A percentile compares a stretch with the other conserved stretches of the same genome.
Conservation (phyloP, 2,888 invertebrate species). For the Clostera curtula region DNA sequence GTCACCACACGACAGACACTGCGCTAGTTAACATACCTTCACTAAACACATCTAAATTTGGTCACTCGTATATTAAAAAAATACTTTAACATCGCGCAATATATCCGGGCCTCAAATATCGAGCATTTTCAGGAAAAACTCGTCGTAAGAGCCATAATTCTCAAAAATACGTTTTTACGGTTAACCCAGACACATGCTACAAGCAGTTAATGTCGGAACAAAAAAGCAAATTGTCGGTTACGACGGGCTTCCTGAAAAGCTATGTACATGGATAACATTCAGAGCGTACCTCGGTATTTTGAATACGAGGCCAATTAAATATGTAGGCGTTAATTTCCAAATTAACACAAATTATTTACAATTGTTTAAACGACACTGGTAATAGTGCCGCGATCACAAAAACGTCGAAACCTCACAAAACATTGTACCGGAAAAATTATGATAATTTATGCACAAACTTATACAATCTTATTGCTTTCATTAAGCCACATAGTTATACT, state of each 20-base stretch:
- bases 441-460: conserved; percentile 11
- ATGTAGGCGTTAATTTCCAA: conserved; percentile 16
- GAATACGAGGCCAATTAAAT: conserved; percentile 26
- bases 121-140: too few species aligned
- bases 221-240: too few species aligned
- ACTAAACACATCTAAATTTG: conserved; percentile 52
- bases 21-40: too few species aligned
- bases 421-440: conserved; percentile 17
- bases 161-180: too few species aligned
- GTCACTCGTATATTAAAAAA: conserved; percentile 40
- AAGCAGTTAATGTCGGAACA: too few species aligned
- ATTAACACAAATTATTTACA: conserved; percentile 21
- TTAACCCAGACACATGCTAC: too few species aligned
- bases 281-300: conserved; percentile 29
- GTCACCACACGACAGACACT: too few species aligned
- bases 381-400: conserved; percentile 19
- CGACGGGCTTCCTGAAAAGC: too few species aligned
- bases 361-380: conserved; percentile 17
- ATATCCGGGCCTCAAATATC: too few species aligned
- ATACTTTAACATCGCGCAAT: conserved; percentile 23
- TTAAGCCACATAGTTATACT: too few species aligned
- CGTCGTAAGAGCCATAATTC: conserved; percentile 24
- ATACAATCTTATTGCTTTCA: background rate
- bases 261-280: conserved; percentile 36
- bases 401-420: conserved; percentile 20